Evolutionary conservation across 2,888 invertebrate species (phyloP), one percentile per base, ranked within the genome.

Genomic region (Eledone cirrhosa): DNA sequence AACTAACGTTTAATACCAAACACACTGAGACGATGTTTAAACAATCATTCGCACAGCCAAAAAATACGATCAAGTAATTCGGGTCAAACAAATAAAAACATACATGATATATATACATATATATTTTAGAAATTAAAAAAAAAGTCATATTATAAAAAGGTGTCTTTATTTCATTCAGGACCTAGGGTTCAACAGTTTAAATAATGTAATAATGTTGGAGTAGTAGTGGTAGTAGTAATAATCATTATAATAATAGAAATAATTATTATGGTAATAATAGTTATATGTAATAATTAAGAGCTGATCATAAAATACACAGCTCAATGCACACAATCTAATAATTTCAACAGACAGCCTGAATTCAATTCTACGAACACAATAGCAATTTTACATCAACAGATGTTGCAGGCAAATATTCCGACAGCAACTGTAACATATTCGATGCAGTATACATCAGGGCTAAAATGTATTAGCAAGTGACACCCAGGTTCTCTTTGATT

Each of bases 81-180:
- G n/a, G n/a, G n/a, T n/a, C n/a, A n/a, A n/a, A n/a, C n/a, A n/a
- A n/a, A n/a, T n/a, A n/a, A n/a, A n/a, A n/a, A n/a, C n/a, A n/a
- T n/a, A n/a, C n/a, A n/a, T n/a, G n/a, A n/a, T n/a, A n/a, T n/a
- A n/a, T n/a, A n/a, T n/a, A n/a, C 41, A 41, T 41, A 3, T 41
- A 41, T 41, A 2, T 63, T 27, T 63, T 19, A 63, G 22, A 24
- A 19, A 72, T 13, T n/a, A 33, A 33, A 72, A 41, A 72, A 72
- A 41, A 72, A 31, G n/a, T 31, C 72, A 72, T 33, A 41, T 41
- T 41, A 76, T 47, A 76, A 76, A 76, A 47, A 76, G 48, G 48
- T 48, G 76, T 76, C 48, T 76, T 76, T 76, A 76, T 76, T 76
- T 76, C 76, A 76, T 48, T 48, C 24, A 76, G 76, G 76, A 76